These are phyloP conservation scores for Mormyrops attenuatus DNA, from an alignment of 2,797 vertebrate genomes.

Conservation along the genomic window DNA sequence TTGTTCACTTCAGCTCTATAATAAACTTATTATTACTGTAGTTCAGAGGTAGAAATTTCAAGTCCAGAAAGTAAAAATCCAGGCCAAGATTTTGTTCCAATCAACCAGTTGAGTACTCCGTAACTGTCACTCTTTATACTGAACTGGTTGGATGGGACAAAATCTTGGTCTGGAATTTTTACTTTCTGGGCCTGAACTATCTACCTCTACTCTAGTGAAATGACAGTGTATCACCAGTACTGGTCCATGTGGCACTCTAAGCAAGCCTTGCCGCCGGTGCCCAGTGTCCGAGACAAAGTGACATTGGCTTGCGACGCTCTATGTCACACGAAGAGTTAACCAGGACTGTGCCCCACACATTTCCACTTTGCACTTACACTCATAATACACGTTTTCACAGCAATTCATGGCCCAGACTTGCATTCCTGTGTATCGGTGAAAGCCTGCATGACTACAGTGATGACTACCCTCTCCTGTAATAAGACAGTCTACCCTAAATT, in stretches of 20 bases:
- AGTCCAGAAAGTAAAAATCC: neutral
- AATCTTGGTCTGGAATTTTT: neutral
- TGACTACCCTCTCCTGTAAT: constrained; percentile 36
- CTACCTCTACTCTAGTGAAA: neutral
- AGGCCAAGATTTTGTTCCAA: neutral
- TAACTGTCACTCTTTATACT: neutral
- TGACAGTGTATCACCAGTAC: neutral
- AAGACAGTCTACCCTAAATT: constrained; percentile 54
- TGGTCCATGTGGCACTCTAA: neutral
- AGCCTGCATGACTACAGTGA: constrained; percentile 17
- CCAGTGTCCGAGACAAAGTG: neutral
- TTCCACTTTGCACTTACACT: constrained; percentile 17
- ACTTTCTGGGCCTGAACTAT: neutral
- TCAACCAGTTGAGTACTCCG: neutral
- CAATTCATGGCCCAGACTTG: neutral
- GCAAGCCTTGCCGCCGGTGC: neutral
- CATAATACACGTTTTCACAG: constrained; percentile 23
- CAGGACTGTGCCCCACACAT: neutral
- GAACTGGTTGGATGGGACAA: neutral
- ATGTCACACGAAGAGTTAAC: neutral
- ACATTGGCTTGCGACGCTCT: neutral
- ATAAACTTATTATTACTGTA: neutral
- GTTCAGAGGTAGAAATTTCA: neutral
- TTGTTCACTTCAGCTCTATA: neutral
- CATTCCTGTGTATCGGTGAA: constrained; percentile 44